Conservation (phyloP, 2,113 vertebrate species). For the Elephas maximus region DNA sequence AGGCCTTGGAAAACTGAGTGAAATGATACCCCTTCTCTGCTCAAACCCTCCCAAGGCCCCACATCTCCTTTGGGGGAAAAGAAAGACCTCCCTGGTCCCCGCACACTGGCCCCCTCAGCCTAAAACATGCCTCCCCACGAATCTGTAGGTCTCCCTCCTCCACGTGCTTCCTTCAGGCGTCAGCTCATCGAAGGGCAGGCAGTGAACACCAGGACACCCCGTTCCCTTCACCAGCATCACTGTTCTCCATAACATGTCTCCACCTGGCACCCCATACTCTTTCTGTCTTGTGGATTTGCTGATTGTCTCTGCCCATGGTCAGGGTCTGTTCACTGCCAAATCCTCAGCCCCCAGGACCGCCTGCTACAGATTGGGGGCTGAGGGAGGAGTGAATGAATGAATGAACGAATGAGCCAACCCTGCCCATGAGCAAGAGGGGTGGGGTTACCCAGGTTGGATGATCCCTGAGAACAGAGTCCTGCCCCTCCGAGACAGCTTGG, state of each 20-base stretch:
- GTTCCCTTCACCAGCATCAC: not conserved
- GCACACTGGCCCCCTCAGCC: too few species aligned
- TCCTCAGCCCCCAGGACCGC: not conserved
- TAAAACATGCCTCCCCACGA: not conserved
- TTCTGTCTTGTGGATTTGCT: too few species aligned
- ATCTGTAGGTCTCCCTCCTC: too few species aligned
- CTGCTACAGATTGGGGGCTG: not conserved
- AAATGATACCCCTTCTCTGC: not conserved
- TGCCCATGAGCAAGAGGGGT: not conserved
- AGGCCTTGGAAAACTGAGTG: not conserved
- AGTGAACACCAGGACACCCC: not conserved
- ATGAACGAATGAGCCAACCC: not conserved
- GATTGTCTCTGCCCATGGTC: too few species aligned
- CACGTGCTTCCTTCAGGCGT: not conserved
- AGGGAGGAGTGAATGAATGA: not conserved
- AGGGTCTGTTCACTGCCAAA: not conserved
- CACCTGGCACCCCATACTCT: not conserved
- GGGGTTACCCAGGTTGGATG: not conserved
- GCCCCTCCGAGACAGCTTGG: not conserved
- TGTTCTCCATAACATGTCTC: fast-evolving
- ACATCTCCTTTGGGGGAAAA: not conserved
- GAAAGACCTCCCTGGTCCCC: not conserved
- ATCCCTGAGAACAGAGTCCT: not conserved
- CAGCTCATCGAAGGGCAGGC: not conserved
- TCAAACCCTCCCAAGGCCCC: not conserved